Evolutionary conservation across 2,113 vertebrate genomes (phyloP).

Genomic region (Osmerus eperlanus): DNA sequence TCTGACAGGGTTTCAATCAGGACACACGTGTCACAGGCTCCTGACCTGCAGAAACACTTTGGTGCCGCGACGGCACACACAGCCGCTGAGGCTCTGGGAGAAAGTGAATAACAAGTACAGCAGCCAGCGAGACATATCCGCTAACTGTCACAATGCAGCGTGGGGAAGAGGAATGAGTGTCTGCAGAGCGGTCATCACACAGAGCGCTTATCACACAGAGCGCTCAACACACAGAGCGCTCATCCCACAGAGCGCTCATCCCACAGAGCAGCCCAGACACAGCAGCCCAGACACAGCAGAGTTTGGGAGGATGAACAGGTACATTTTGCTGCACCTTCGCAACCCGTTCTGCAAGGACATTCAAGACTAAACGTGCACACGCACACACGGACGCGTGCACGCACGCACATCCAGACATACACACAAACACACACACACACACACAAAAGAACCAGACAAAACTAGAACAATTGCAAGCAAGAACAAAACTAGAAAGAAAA

Average conservation of each 20-base stretch:
- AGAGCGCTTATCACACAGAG: no score
- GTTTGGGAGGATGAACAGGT: background rate
- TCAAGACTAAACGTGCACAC: slow-evolving; percentile 4
- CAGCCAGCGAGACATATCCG: slow-evolving; percentile 27
- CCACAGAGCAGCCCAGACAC: background rate
- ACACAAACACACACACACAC: slow-evolving; percentile 45
- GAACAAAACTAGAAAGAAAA: background rate
- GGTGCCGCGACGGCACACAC: background rate
- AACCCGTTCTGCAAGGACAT: slow-evolving; percentile 8
- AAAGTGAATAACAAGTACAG: slow-evolving; percentile 34
- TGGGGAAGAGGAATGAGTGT: slow-evolving; percentile 62
- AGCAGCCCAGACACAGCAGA: background rate
- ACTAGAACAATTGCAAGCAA: background rate
- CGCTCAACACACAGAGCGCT: no score
- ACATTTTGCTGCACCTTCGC: background rate
- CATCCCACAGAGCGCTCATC: no score
- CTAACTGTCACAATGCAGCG: slow-evolving; percentile 51
- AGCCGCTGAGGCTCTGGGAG: background rate
- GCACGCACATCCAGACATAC: slow-evolving; percentile 19
- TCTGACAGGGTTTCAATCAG: no score
- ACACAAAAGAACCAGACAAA: slow-evolving; percentile 29
- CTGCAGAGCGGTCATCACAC: slow-evolving; percentile 45
- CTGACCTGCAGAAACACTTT: background rate
- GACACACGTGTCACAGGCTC: background rate
- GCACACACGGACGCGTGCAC: slow-evolving; percentile 16